Conservation (phyloP, 2,797 vertebrate genomes). For the Galaxias olidus region DNA sequence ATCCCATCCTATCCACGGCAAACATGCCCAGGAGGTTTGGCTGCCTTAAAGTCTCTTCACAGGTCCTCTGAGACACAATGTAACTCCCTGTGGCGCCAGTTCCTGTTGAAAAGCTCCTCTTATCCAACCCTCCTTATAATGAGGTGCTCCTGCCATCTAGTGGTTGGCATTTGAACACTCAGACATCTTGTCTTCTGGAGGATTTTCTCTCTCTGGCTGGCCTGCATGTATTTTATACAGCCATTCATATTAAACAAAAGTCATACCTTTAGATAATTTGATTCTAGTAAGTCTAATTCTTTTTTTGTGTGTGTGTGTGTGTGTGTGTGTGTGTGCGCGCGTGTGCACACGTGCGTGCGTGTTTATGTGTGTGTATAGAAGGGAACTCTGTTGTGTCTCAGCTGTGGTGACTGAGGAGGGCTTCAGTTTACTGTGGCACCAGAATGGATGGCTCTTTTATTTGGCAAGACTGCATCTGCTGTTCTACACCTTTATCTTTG, state of each 20-base stretch:
- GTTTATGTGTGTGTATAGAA: constrained; percentile 22
- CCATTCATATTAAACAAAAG: too few species aligned
- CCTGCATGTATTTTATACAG: too few species aligned
- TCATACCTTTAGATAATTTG: too few species aligned
- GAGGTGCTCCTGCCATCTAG: constrained; percentile 76
- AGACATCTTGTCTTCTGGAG: constrained; percentile 13
- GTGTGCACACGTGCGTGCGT: too few species aligned
- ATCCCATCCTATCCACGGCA: not conserved
- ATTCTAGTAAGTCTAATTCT: too few species aligned
- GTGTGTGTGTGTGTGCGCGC: too few species aligned
- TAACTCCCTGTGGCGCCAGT: not conserved
- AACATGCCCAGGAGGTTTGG: too few species aligned
- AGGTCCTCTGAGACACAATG: not conserved
- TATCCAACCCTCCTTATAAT: constrained; percentile 37
- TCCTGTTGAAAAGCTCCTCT: constrained; percentile 27
- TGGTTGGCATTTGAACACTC: constrained; percentile 54
- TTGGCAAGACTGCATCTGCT: constrained; percentile 12
- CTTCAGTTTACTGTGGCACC: constrained; percentile 22
- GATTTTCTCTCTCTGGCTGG: constrained; percentile 8
- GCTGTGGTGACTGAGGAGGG: constrained; percentile 13
- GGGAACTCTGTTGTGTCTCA: constrained; percentile 21
- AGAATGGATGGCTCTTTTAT: constrained; percentile 20
- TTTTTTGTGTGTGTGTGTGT: too few species aligned
- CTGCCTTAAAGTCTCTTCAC: too few species aligned
- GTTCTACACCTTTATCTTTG: constrained; percentile 26